These are phyloP conservation scores for Etheostoma spectabile DNA, from an alignment of 2,113 vertebrate genomes.

Conservation along the genomic window DNA sequence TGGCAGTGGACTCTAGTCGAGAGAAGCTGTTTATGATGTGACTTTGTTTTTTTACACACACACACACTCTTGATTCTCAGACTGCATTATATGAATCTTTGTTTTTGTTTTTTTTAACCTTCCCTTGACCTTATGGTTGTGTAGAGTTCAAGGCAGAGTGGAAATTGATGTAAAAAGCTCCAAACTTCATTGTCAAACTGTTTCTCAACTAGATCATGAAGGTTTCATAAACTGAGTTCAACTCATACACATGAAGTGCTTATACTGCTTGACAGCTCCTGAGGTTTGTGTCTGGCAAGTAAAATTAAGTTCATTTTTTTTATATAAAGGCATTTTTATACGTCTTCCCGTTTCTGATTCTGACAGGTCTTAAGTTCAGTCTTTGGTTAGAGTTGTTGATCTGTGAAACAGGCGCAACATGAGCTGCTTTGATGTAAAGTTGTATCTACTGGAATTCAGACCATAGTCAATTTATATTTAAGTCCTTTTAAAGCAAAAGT, in stretches of 20 bases:
- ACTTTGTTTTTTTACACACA: slow-evolving; percentile 64
- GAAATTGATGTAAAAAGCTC: slow-evolving; percentile 5
- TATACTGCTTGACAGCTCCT: slow-evolving; percentile 4
- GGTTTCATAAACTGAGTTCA: not conserved
- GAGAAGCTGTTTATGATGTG: slow-evolving; percentile 52
- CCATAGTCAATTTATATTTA: slow-evolving; percentile 18
- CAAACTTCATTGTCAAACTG: slow-evolving; percentile 1
- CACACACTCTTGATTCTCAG: slow-evolving; percentile 35
- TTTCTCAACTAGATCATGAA: not conserved
- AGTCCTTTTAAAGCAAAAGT: not conserved
- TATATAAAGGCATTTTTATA: slow-evolving; percentile 1
- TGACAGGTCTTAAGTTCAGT: slow-evolving; percentile 25
- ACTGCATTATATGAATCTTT: slow-evolving; percentile 29
- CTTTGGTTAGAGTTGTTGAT: slow-evolving; percentile 14
- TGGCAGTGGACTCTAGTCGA: slow-evolving; percentile 49
- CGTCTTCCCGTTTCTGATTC: slow-evolving; percentile 18
- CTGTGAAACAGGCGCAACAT: slow-evolving; percentile 21
- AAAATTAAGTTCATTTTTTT: slow-evolving; percentile 24
- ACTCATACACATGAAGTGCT: not conserved
- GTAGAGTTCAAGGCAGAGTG: slow-evolving; percentile 2
- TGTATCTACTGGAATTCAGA: slow-evolving; percentile 36
- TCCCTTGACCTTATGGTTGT: slow-evolving; percentile 10
- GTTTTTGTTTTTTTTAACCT: slow-evolving; percentile 25
- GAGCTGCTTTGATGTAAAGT: slow-evolving; percentile 23
- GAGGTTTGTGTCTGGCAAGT: slow-evolving; percentile 15